These are phyloP conservation scores for Hyperoplus lanceolatus DNA, from an alignment of 2,797 vertebrate genomes.

Conservation along the genomic window DNA sequence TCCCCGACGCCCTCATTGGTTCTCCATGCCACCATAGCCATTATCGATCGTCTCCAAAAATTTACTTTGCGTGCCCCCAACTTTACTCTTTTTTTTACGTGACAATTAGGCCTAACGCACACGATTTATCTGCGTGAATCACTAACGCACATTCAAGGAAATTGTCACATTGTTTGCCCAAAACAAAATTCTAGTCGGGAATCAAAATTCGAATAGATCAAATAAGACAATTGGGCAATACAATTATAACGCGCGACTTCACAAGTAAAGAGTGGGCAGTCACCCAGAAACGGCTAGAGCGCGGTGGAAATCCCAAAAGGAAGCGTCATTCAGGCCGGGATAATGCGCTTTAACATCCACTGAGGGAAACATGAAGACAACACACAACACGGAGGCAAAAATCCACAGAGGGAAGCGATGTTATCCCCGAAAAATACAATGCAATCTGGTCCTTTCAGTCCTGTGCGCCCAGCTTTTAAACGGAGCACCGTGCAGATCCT, in stretches of 20 bases:
- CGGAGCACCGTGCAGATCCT: constrained; percentile 45
- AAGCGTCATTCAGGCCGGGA: constrained; percentile 62
- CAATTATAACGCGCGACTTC: constrained; percentile 37
- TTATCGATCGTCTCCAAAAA: constrained; percentile 87
- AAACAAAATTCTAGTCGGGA: constrained; percentile 19
- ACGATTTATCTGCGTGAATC: constrained; percentile 14
- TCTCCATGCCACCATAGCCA: constrained; percentile 99
- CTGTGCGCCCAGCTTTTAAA: constrained; percentile 58
- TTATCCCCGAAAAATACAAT: constrained; percentile 38
- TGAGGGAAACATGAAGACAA: constrained; percentile 18
- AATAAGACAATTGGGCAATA: constrained; percentile 19
- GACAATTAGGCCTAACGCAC: constrained; percentile 37
- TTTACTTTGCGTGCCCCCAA: constrained; percentile 59
- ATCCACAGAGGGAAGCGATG: constrained; percentile 55
- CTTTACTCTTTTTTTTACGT: constrained; percentile 51
- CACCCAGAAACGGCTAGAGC: constrained; percentile 45
- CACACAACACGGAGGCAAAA: constrained; percentile 25
- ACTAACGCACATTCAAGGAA: constrained; percentile 27
- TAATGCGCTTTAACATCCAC: constrained; percentile 60
- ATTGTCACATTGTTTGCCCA: constrained; percentile 37
- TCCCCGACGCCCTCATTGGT: constrained; percentile 93
- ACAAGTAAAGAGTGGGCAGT: constrained; percentile 42
- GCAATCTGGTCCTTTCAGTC: constrained; percentile 53
- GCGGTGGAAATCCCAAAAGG: constrained; percentile 57
- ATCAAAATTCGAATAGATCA: not conserved